These are phyloP conservation scores for Drosophila arawakana DNA, from an alignment of 1,140 invertebrate species.

Conservation along the genomic window DNA sequence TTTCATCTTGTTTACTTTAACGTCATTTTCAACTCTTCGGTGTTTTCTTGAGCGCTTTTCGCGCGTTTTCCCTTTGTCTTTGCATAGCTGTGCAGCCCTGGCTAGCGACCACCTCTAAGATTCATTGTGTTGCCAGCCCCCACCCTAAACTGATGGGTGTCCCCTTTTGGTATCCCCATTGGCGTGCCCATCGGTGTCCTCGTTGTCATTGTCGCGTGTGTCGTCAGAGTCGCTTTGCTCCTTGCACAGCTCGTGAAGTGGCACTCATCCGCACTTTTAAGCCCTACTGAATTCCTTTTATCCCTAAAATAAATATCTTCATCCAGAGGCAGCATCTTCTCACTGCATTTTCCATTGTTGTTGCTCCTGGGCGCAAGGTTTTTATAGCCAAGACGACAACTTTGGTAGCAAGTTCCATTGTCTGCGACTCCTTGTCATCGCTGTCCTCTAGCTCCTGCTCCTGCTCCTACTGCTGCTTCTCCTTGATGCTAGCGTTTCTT, in stretches of 20 bases:
- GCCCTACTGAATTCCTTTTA: conserved; percentile 84
- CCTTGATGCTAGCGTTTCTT: conserved; percentile 21
- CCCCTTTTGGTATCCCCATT: conserved; percentile 28
- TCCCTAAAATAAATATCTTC: conserved; percentile 84
- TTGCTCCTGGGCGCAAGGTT: conserved; percentile 57
- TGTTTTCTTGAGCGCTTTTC: conserved; percentile 78
- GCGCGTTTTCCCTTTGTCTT: conserved; percentile 65
- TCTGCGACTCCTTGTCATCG: conserved; percentile 25
- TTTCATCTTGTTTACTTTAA: conserved; percentile 84
- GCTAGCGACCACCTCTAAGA: conserved; percentile 24
- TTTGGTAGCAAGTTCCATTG: conserved; percentile 48
- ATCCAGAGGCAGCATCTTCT: conserved; percentile 63
- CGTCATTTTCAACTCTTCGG: conserved; percentile 83
- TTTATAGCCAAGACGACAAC: conserved; percentile 61
- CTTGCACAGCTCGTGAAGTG: conserved; percentile 77
- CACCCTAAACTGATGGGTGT: conserved; percentile 31
- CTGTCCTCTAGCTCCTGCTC: background rate
- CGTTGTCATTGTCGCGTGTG: conserved; percentile 62
- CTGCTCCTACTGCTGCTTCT: background rate
- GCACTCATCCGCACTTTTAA: conserved; percentile 84
- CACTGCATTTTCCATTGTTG: conserved; percentile 36
- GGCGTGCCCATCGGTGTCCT: conserved; percentile 36
- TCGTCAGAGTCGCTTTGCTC: conserved; percentile 62
- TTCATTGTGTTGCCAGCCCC: conserved; percentile 42
- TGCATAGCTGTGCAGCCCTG: background rate